Percentiles rank a stretch among this genome's conserved stretches.
Evolutionary conservation across 1,140 invertebrate genomes (phyloP).

Genomic region (Mylabris phalerata): DNA sequence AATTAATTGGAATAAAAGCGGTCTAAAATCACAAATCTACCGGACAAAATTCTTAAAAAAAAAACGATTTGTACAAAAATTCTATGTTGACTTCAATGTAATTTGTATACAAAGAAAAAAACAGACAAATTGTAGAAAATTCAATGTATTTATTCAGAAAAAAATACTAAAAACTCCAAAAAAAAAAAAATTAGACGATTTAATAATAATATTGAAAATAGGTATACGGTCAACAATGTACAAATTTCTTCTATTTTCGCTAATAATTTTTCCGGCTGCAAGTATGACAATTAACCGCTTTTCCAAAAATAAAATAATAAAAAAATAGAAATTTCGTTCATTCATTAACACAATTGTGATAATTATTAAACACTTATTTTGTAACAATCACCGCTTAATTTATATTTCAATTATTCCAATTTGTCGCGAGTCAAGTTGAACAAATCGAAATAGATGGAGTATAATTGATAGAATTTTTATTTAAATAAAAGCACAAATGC

Average conservation of each 20-base stretch:
- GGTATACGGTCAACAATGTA: slow-evolving; percentile 42
- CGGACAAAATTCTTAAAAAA: slow-evolving; percentile 6
- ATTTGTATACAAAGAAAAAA: slow-evolving; percentile 20
- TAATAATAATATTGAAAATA: slow-evolving; percentile 26
- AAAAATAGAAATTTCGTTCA: too few species aligned
- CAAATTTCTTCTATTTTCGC: slow-evolving; percentile 24
- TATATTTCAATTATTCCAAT: slow-evolving; percentile 1
- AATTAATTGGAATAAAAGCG: slow-evolving; percentile 16
- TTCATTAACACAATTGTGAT: slow-evolving; percentile 3
- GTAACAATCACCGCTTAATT: slow-evolving; percentile 5
- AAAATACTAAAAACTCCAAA: slow-evolving; percentile 8
- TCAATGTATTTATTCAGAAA: slow-evolving; percentile 17
- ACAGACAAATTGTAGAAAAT: slow-evolving; percentile 10
- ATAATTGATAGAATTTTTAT: too few species aligned
- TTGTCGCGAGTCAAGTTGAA: neutral
- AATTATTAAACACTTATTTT: slow-evolving; percentile 10
- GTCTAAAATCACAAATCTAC: slow-evolving; percentile 24
- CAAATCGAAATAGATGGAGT: too few species aligned
- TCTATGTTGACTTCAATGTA: slow-evolving; percentile 36
- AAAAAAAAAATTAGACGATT: slow-evolving; percentile 22
- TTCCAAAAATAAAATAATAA: neutral
- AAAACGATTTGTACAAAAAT: slow-evolving; percentile 31
- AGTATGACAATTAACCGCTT: slow-evolving; percentile 23
- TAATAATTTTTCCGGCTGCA: slow-evolving; percentile 20
- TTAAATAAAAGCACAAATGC: slow-evolving; percentile 9